Percentiles rank a stretch among this genome's conserved stretches.
These are phyloP conservation scores for Cylas formicarius DNA, from an alignment of 1,140 invertebrate genomes.

Conservation along the genomic window DNA sequence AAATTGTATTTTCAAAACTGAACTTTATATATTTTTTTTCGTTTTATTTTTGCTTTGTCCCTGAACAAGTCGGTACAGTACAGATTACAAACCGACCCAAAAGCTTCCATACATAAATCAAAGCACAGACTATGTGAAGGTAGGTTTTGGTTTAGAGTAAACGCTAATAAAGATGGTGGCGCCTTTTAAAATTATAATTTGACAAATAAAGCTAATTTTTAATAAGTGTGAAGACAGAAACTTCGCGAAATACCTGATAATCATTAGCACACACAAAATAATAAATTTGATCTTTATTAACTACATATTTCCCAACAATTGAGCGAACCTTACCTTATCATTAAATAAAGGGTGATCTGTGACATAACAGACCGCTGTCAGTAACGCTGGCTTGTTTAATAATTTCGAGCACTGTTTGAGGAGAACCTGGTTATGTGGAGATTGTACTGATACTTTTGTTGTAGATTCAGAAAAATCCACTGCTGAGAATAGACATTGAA, in stretches of 20 bases:
- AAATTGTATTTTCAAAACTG: too few species aligned
- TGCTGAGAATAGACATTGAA: constrained; percentile 77
- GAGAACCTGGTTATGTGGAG: constrained; percentile 64
- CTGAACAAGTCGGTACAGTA: too few species aligned
- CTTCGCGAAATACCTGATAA: constrained; percentile 1
- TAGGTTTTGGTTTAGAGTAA: too few species aligned
- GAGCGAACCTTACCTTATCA: constrained; percentile 52
- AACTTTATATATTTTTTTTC: too few species aligned
- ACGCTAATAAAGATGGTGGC: neutral
- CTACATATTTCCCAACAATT: neutral
- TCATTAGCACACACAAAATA: too few species aligned
- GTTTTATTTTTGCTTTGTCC: too few species aligned
- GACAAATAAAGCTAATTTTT: neutral
- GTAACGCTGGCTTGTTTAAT: constrained; percentile 64
- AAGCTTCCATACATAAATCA: too few species aligned
- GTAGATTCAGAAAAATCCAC: constrained; percentile 55
- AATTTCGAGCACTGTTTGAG: constrained; percentile 64
- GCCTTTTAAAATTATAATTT: neutral
- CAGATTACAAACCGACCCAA: too few species aligned
- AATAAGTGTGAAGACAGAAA: neutral
- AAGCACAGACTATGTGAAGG: too few species aligned
- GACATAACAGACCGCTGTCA: constrained; percentile 72
- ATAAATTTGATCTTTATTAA: neutral
- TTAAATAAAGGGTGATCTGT: constrained; percentile 61
- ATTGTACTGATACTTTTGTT: constrained; percentile 48